Base-by-base conservation (phyloP, 2,113 vertebrate species). In the Australoheros scitulus region DNA sequence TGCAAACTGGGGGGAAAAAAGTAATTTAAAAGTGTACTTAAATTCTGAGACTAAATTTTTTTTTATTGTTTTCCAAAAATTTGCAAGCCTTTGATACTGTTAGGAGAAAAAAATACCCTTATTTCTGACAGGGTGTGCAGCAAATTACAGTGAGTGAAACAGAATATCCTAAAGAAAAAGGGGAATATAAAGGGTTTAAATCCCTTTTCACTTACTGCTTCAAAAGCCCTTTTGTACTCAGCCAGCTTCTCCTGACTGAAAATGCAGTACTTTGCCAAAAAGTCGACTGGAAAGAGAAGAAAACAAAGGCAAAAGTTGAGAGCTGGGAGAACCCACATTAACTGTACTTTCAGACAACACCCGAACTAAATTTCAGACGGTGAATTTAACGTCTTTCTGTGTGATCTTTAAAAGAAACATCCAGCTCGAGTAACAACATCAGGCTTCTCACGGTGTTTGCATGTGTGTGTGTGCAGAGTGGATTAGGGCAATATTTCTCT, bases 201-300 rank as follows among this genome's bases (percentile, higher is more conserved):
- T 77, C 70, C 94, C 94, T 93, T 97, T 96, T 96, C 94, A 97
- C 97, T 97, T 95, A 96, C 96, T 50, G 94, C 96, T 96, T 98
- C 96, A 97, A 99, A 99, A 95, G 96, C 96, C 92, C 95, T 97
- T 97, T 97, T 98, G 96, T 99, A 95, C 88, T 94, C 92, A 0
- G 94, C 95, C 96, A 98, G 92, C 96, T 97, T 97, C 95, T 98
- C 96, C 91, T 95, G 94, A 93, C 95, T 97, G 95, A 98, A 97
- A 94, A 99, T 97, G 94, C 96, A 95, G 91, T 95, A 97, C 95
- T 97, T 97, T 95, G 97, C 97, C 96, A 99, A 96, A 95, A 99
- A 98, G 96, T 97, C 95, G 92, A 97, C 96, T 96, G 95, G 89
- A 95, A 91, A 94, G 61, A 91, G 82, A 86, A 72, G 78, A 65